Evolutionary conservation across 2,113 vertebrate genomes (phyloP).

Genomic region (Microtus ochrogaster): DNA sequence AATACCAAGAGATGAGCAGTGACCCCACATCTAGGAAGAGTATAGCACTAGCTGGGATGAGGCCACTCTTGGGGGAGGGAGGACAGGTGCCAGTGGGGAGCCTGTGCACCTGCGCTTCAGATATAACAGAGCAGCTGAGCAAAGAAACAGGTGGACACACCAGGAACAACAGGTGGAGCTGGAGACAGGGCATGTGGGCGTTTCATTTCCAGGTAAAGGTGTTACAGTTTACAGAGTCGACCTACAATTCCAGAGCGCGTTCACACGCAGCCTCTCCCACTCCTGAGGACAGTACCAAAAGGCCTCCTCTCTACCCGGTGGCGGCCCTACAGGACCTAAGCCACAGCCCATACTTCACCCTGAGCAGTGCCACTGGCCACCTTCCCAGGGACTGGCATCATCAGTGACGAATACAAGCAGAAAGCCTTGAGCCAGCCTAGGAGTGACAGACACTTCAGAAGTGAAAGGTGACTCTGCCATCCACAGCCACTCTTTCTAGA

Average conservation of each 20-base stretch:
- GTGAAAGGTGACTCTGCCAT: background rate
- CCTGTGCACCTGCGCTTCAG: background rate
- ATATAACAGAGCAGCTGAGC: background rate
- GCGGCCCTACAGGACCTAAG: background rate
- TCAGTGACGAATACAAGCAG: background rate
- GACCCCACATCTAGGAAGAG: background rate
- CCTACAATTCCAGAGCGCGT: background rate
- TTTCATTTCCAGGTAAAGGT: background rate
- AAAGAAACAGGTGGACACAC: background rate
- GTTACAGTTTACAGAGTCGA: background rate
- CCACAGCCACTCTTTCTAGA: background rate
- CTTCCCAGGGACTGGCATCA: background rate
- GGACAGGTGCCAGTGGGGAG: background rate
- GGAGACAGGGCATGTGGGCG: background rate
- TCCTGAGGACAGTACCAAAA: no score
- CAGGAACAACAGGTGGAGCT: background rate
- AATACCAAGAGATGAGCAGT: background rate
- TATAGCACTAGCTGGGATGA: background rate
- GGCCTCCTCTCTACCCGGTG: background rate
- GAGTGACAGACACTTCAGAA: background rate
- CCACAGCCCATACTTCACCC: background rate
- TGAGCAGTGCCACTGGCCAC: background rate
- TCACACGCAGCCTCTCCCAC: background rate
- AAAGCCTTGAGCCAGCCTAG: background rate
- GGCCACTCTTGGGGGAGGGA: no score